Percentiles rank a stretch among this genome's conserved stretches.
Evolutionary conservation across 2,113 vertebrate genomes (phyloP).

Genomic region (Pyrgilauda ruficollis): DNA sequence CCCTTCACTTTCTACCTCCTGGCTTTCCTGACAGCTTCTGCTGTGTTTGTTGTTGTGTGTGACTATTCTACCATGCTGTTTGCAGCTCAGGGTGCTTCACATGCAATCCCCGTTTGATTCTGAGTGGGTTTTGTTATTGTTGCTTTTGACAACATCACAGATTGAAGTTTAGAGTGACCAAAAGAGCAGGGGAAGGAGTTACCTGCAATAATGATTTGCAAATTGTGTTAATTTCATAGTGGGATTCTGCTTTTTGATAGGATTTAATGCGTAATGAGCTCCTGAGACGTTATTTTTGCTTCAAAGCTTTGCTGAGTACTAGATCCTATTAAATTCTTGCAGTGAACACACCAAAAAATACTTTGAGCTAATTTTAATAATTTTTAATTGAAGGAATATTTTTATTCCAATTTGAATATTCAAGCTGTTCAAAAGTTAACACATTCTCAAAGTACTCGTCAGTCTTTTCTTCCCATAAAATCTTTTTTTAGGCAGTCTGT

Average conservation of each 20-base stretch:
- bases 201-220: conserved; percentile 52
- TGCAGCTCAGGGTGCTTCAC: background rate
- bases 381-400: conserved; percentile 71
- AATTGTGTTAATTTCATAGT: conserved; percentile 71
- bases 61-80: background rate
- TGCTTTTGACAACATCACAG: background rate
- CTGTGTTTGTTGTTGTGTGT: background rate
- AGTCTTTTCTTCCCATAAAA: background rate
- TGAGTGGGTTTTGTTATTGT: background rate
- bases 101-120: background rate
- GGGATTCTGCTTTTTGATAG: conserved; percentile 66
- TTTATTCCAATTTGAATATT: conserved; percentile 69
- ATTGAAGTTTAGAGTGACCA: background rate
- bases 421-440: conserved; percentile 60
- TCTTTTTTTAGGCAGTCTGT: background rate
- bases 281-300: conserved; percentile 71
- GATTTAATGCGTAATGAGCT: conserved; percentile 71
- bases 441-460: conserved; percentile 9
- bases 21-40: conserved; percentile 15
- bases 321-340: conserved; percentile 69
- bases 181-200: background rate
- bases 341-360: conserved; percentile 59
- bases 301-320: conserved; percentile 69
- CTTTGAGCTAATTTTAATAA: conserved; percentile 69
- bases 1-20: conserved; percentile 4